A percentile compares a stretch with the other conserved stretches of the same genome.
Evolutionary conservation across 2,797 vertebrate genomes (phyloP).

Genomic region (Lutjanus campechanus): DNA sequence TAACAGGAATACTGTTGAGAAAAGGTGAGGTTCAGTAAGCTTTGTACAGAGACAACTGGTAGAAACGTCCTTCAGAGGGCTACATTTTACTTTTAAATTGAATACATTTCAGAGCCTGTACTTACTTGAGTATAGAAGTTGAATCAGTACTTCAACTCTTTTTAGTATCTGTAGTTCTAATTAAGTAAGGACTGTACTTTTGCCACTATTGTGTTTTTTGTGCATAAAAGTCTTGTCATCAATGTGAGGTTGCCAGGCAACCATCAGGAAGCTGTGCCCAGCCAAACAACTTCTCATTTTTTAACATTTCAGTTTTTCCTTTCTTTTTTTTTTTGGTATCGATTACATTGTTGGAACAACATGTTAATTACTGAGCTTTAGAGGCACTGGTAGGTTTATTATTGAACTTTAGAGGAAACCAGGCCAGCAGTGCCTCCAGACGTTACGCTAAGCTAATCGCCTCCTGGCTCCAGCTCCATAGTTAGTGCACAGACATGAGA

Average conservation of each 20-base stretch:
- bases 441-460: constrained; percentile 1
- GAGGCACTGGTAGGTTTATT: background rate
- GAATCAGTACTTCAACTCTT: no score
- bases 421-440: background rate
- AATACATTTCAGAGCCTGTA: no score
- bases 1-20: no score
- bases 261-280: background rate
- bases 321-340: background rate
- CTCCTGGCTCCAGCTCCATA: constrained; percentile 2
- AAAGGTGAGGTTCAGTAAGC: no score
- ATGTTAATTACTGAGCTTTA: background rate
- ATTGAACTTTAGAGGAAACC: background rate
- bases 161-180: no score
- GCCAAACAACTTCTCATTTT: background rate
- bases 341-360: background rate
- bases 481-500: background rate
- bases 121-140: no score
- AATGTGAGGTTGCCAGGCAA: background rate
- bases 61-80: no score
- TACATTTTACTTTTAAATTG: no score
- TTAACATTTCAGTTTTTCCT: no score
- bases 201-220: no score
- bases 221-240: background rate
- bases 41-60: no score
- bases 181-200: no score